Conservation (phyloP, 2,113 vertebrate species). For the Salvelinus sp. region DNA sequence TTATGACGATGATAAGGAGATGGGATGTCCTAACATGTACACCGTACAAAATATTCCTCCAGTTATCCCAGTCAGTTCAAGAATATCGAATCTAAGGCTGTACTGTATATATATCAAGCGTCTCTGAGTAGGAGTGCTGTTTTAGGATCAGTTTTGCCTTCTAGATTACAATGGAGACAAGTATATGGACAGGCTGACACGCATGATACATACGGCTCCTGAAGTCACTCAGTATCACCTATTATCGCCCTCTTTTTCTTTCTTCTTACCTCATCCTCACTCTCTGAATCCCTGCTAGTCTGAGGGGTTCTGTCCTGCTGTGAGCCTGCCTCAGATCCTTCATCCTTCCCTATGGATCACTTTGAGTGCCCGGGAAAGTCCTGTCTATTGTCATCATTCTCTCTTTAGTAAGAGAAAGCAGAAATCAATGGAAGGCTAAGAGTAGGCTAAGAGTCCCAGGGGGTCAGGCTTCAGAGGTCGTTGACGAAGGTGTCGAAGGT, state of each 20-base stretch:
- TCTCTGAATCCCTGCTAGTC: neutral
- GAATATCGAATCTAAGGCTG: no score
- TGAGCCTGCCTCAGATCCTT: slow-evolving; percentile 1
- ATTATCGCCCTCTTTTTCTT: neutral
- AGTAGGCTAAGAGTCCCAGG: slow-evolving; percentile 37
- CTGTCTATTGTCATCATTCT: slow-evolving; percentile 48
- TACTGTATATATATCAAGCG: no score
- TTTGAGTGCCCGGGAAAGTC: slow-evolving; percentile 54
- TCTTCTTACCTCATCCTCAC: neutral
- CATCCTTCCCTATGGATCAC: slow-evolving; percentile 66
- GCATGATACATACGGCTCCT: no score
- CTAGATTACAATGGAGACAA: no score
- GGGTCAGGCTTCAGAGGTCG: slow-evolving; percentile 74
- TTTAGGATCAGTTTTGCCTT: no score
- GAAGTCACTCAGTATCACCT: neutral
- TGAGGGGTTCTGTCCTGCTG: neutral
- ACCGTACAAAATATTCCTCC: no score
- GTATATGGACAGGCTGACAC: no score
- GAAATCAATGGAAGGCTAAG: slow-evolving; percentile 69
- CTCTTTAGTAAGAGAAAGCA: slow-evolving; percentile 50
- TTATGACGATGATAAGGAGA: no score
- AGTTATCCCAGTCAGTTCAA: no score
- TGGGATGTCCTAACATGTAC: no score
- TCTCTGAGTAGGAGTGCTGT: no score
- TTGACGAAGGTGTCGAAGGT: slow-evolving; percentile 74